Base-by-base conservation (phyloP, 2,797 vertebrate species). In the Australoheros facetus region DNA sequence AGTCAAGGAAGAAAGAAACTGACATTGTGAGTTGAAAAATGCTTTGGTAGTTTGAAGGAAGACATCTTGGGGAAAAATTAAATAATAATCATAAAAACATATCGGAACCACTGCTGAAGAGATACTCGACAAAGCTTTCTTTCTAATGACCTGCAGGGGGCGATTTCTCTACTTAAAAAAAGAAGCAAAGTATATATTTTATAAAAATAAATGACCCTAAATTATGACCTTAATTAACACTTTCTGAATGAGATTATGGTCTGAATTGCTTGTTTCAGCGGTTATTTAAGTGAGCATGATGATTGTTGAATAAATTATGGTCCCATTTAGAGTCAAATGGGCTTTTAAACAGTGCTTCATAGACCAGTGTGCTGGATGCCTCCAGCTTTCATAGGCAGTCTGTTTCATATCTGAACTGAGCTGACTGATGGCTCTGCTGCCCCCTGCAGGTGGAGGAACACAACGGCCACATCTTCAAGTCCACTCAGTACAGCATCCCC, bases 401-500 rank as follows among this genome's bases (percentile, higher is more conserved):
- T 51, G 26, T 17, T 69, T 69, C 26, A 51, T 69, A 32, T n/a
- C 26, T 30, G 11, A 51, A n/a, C 26, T 51, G 26, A 69, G 17
- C 64, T 69, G 17, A 69, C 45, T 69, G 64, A 45, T 48, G 3
- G 10, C 39, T 87, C 11, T 78, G 60, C 77, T 86, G 83, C 81
- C 56, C 80, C 66, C 82, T 91, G 34, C 93, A 99, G 98, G 97
- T 99, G 71, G 98, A 98, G 90, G 98, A 99, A 75, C 97, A 99
- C 86, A 97, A 99, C 12, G 98, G 98, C 30, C 98, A 99, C 92
- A 97, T 99, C 89, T 99, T 99, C 87, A 99, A 99, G 89, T 97
- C 98, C 1, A 99, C 98, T 2, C 98, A 99, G 76, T 99, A 99
- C 93, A 99, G 97, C 95, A 99, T 99, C 83, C 98, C 98, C 64